Evolutionary conservation across 1,140 invertebrate genomes (phyloP), one percentile per base, ranked within the genome.

Genomic region (Branchinecta lindahli): DNA sequence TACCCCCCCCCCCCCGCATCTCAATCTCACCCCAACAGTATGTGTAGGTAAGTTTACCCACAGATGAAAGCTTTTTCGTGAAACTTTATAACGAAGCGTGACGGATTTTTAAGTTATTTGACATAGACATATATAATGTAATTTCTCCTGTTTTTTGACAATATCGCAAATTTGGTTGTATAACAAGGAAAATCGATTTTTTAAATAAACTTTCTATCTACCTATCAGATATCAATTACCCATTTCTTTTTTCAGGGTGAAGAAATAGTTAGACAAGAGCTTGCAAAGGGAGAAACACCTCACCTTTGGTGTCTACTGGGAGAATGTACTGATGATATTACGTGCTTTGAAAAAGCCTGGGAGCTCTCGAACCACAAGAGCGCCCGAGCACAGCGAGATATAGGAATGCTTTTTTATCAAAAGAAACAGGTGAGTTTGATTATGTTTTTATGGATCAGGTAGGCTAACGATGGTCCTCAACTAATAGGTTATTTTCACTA

Each of bases 281-380:
- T 97, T 68, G 82, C 85, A 8, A 85, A 88, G 71, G 84, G 89
- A 67, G 87, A 91, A 69, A 92, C 90, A 0, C 87, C 92, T 0
- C 87, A 90, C 77, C 79, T 98, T 6, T 91, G 88, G 81, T 97
- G 94, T 81, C 83, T 92, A 45, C 82, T 98, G 8, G 90, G 90
- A 72, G 93, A 98, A 81, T 84, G 89, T 6, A 87, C 85, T 6
- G 81, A 85, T 71, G 79, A 89, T 73, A 75, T 81, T 45, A 76
- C 79, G 68, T 87, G 86, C 78, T 98, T 96, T 78, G 83, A 90
- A 74, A 89, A 87, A 76, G 94, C 94, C 0, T 97, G 94, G 92
- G 84, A 90, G 75, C 81, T 98, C 68, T 96, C 93, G 0, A 84
- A 86, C 18, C 79, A 86, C 66, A 86, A 83, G 69, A 92, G 88